Base-by-base conservation (phyloP, 2,888 invertebrate species). In the Noctuana brunneofusca region DNA sequence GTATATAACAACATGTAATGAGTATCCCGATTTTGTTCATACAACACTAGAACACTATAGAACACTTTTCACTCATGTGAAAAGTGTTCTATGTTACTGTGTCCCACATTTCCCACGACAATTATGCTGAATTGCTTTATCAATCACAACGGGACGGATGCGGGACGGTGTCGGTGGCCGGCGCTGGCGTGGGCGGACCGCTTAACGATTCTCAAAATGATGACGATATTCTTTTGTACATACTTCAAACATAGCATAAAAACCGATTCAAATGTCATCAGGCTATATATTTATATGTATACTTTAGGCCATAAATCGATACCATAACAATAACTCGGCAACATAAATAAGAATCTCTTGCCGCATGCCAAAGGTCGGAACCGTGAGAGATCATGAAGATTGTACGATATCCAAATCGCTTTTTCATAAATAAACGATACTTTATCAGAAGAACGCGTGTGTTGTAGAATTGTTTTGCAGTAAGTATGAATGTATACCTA, bases 91-190 rank as follows among this genome's bases (percentile, higher is more conserved):
- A 48, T 65, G 66, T 57, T 62, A 58, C 43, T 65, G 48, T 65
- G 66, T 57, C 64, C 65, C 69, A 65, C 63, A 70, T 69, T 74
- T 89, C 90, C 81, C 89, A 90, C 89, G 88, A 71, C 86, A 89
- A 89, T 89, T 74, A 83, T 83, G 81, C 81, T 79, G 85, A 86
- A 84, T 86, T 83, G 83, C 76, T 83, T 86, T 86, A 89, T 89
- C 89, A 89, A 89, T 89, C 87, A 84, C 80, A 67, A 81, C 79
- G 77, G 75, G 80, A 81, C 86, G 89, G 88, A 89, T 88, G 87
- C 79, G 73, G 75, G 71, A 76, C 78, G 79, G 79, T 75, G 59
- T 78, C 77, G 78, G 72, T 78, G 80, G 75, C 69, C 66, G 68
- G 86, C 84, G 86, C 85, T 78, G 80, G 75, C 77, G 77, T 81